Base-by-base conservation (phyloP, 2,888 invertebrate genomes). In the Salpingus planirostris region DNA sequence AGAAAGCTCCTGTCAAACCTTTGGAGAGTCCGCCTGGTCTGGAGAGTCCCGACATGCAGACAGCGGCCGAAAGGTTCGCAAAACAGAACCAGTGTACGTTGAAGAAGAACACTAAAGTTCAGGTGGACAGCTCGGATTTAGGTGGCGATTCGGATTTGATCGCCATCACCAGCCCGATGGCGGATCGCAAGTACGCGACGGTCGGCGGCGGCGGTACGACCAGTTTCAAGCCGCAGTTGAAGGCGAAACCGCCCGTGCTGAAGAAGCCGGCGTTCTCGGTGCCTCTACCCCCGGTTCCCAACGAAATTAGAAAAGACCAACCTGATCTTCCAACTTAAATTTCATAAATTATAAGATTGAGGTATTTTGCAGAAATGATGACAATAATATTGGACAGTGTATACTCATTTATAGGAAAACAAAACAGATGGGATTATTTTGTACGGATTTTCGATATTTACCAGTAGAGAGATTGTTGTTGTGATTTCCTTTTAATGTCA, bases 231-330 rank as follows among this genome's bases (percentile, higher is more conserved):
- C 84, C 84, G 5, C 79, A 80, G 55, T 73, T 82, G 37, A 81
- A 86, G 59, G 77, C 80, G 29, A 89, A 88, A 66, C 89, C 89
- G 10, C 78, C 81, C 49, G 78, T 89, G 49, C 74, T 87, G 65
- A 76, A 77, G 47, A 83, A 76, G 59, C 77, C 79, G 22, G 67
- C 68, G 18, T 62, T 74, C 42, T 68, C 73, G 14, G 55, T 62
- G 37, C 64, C 68, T 41, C 56, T 67, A 8, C 57, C 65, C 40
- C 63, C 66, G 3, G 65, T 50, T 15, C 48, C 56, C 25, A 47
- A 46, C 21, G 56, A 55, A 37, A 47, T 52, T 47, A 52, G 48
- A 30, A 52, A 54, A 33, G 54, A 55, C 30, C 46, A 50, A 33
- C 46, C 51, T 7, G 54, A 54, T 43, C 48, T 52, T 46, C 52